Evolutionary conservation across 1,140 invertebrate species (phyloP).

Genomic region (Geopemphigus sp.): DNA sequence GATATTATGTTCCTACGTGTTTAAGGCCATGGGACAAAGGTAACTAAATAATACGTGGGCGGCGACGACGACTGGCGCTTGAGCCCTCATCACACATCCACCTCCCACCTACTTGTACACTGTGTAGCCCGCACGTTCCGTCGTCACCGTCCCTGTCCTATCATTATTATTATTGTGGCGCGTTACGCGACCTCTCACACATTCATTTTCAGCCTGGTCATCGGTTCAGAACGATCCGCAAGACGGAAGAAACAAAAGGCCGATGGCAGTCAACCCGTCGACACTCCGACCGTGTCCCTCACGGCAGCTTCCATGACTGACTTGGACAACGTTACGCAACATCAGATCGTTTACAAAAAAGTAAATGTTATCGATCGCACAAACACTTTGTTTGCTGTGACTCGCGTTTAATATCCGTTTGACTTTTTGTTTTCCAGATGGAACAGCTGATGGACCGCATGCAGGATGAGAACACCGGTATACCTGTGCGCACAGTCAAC

Average conservation of each 20-base stretch:
- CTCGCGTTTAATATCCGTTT: no score
- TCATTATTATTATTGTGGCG: no score
- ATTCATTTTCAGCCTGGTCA: conserved; percentile 21
- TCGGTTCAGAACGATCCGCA: conserved; percentile 26
- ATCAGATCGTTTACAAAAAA: conserved; percentile 40
- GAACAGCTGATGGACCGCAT: conserved; percentile 93
- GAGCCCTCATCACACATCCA: no score
- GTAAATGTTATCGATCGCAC: neutral
- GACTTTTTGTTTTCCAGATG: conserved; percentile 73
- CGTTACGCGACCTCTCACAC: no score
- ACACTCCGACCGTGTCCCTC: conserved; percentile 36
- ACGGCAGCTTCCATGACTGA: conserved; percentile 39
- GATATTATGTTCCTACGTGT: conserved; percentile 47
- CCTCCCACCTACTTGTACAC: neutral
- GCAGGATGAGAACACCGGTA: conserved; percentile 90
- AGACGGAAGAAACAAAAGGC: conserved; percentile 43
- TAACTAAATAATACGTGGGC: no score
- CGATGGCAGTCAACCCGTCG: neutral
- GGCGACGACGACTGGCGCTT: no score
- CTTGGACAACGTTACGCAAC: conserved; percentile 24
- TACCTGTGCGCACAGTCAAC: conserved; percentile 96
- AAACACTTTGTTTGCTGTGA: no score
- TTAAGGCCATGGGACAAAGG: conserved; percentile 47
- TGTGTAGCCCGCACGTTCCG: no score
- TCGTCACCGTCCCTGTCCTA: no score